Evolutionary conservation across 2,797 vertebrate genomes (phyloP).

Genomic region (Danio aesculapii): DNA sequence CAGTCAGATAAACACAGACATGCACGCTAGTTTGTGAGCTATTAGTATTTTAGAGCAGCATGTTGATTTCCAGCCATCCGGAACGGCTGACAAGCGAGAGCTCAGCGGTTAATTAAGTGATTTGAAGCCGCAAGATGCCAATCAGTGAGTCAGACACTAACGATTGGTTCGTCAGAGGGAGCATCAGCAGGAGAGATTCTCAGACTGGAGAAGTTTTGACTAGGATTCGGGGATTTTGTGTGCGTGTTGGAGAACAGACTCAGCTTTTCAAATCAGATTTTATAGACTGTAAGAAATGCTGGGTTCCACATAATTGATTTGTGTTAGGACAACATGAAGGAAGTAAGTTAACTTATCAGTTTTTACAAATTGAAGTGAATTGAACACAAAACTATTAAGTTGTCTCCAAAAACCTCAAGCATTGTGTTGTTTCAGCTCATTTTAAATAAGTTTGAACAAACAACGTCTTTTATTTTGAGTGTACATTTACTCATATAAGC

Average conservation of each 20-base stretch:
- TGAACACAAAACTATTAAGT: no score
- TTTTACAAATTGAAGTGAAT: no score
- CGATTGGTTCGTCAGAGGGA: constrained; percentile 35
- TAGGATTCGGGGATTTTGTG: background rate
- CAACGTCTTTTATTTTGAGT: no score
- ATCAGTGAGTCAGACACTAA: constrained; percentile 52
- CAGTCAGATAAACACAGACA: constrained; percentile 16
- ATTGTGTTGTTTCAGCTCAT: no score
- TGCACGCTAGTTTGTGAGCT: constrained; percentile 22
- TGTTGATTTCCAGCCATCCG: constrained; percentile 45
- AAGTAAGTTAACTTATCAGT: no score
- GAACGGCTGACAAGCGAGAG: constrained; percentile 45
- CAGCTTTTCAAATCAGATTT: background rate
- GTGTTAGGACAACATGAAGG: no score
- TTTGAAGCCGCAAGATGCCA: constrained; percentile 47
- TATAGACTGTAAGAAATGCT: no score
- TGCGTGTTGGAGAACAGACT: constrained; percentile 18
- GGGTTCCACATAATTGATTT: no score
- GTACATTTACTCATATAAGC: background rate
- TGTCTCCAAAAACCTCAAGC: no score
- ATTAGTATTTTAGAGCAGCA: constrained; percentile 33
- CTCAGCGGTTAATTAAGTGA: constrained; percentile 39
- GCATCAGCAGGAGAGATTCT: constrained; percentile 51
- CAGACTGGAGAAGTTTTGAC: constrained; percentile 36
- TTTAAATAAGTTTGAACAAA: no score